Conservation (phyloP, 2,888 invertebrate species). For the Frankliniella intonsa region DNA sequence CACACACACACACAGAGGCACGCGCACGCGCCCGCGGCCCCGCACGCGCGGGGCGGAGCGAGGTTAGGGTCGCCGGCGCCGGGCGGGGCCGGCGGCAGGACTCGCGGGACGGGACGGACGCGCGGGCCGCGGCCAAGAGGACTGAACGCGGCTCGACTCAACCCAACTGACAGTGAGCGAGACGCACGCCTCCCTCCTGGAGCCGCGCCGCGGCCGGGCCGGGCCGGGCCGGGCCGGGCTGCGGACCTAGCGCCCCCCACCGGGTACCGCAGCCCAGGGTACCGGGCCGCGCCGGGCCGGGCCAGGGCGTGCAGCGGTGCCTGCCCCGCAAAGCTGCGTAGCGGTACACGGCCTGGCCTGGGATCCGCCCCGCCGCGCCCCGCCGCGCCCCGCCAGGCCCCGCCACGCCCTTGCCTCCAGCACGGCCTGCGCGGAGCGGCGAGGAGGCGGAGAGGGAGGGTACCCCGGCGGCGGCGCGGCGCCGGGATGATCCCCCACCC, state of each 20-base stretch:
- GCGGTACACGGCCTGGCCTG: not conserved
- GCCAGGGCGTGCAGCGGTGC: constrained; percentile 6
- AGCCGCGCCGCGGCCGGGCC: not conserved
- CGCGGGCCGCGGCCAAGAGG: not conserved
- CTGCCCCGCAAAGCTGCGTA: constrained; percentile 7
- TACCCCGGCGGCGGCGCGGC: not conserved
- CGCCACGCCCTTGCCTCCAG: not conserved
- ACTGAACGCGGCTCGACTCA: not conserved
- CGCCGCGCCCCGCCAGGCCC: not conserved
- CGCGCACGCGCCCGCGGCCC: not conserved
- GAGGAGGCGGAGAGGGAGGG: not conserved
- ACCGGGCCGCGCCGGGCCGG: not conserved
- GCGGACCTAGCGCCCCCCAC: not conserved
- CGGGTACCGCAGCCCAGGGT: not conserved
- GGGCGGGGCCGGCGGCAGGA: not conserved
- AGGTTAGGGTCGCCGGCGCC: not conserved
- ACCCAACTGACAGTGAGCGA: constrained; percentile 13
- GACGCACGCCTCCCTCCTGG: not conserved
- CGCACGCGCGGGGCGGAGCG: not conserved
- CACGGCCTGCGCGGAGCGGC: not conserved
- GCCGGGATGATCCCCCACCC: not conserved
- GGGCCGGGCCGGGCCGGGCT: not conserved
- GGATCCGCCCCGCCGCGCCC: not conserved
- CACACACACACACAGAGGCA: too few species aligned
- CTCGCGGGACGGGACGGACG: not conserved